phyloP scores from a whole-genome alignment of 2,797 vertebrate genomes.

The Zenarchopterus dispar region DNA sequence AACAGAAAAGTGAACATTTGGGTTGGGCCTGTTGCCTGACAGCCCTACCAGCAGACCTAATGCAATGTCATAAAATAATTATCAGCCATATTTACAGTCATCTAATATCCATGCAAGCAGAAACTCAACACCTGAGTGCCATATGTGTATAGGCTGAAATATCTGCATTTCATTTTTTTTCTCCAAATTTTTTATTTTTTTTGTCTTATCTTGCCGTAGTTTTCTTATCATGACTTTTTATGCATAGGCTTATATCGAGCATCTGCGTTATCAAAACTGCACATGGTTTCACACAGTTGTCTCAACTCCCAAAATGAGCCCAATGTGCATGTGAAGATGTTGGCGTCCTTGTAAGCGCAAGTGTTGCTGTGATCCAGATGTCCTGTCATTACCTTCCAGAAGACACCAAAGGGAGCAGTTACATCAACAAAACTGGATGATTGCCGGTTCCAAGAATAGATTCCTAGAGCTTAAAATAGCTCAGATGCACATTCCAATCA shows the following conservation, averaged over 20 bases:
- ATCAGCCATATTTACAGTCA: background rate
- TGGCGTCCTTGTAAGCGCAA: background rate
- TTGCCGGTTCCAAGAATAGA: conserved; percentile 57
- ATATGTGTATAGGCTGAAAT: too few relatives aligned
- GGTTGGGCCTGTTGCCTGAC: too few relatives aligned
- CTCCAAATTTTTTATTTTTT: background rate
- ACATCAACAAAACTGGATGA: conserved; percentile 55
- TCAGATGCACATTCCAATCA: background rate
- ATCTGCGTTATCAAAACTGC: conserved; percentile 10
- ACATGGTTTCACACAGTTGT: conserved; percentile 21
- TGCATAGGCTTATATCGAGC: background rate
- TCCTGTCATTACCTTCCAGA: conserved; percentile 48
- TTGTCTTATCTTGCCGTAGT: background rate
- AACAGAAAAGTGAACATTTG: too few relatives aligned
- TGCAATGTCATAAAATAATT: background rate
- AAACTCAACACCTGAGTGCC: background rate
- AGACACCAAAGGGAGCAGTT: conserved; percentile 42
- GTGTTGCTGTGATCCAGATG: conserved; percentile 29
- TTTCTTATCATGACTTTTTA: background rate
- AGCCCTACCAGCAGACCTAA: too few relatives aligned
- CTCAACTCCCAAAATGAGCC: conserved; percentile 12
- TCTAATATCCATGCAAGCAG: background rate
- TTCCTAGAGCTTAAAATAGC: conserved; percentile 49
- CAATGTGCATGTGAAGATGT: background rate
- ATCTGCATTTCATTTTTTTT: background rate